phyloP scores from a whole-genome alignment of 2,113 vertebrate genomes.

The Neolamprologus hecqui region DNA sequence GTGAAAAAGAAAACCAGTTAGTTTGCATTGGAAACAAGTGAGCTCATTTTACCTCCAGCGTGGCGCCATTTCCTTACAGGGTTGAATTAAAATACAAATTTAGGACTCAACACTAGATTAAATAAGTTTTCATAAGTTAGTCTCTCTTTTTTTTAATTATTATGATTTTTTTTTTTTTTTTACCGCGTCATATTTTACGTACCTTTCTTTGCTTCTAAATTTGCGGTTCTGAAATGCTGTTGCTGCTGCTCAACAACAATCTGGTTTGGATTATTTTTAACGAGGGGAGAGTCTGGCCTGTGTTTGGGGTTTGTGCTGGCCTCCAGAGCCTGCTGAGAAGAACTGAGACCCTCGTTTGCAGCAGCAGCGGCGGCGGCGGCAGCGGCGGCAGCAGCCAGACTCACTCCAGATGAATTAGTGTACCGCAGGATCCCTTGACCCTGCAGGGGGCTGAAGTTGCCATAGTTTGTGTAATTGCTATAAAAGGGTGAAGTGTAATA shows the following conservation, averaged over 20 bases:
- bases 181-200: conserved; percentile 58
- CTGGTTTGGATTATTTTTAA: conserved; percentile 81
- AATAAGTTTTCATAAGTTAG: background rate
- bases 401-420: conserved; percentile 75
- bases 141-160: background rate
- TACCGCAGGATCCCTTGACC: conserved; percentile 94
- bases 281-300: conserved; percentile 76
- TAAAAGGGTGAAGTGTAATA: conserved; percentile 99
- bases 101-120: conserved; percentile 13
- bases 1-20: background rate
- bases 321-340: conserved; percentile 70
- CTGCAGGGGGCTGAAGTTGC: conserved; percentile 92
- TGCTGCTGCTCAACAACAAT: conserved; percentile 72
- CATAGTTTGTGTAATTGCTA: conserved; percentile 95
- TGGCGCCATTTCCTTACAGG: background rate
- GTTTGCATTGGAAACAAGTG: conserved; percentile 31
- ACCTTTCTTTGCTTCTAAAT: conserved; percentile 95
- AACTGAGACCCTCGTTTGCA: conserved; percentile 75
- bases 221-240: conserved; percentile 76
- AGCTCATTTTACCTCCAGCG: background rate
- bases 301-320: conserved; percentile 77
- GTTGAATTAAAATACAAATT: conserved; percentile 9
- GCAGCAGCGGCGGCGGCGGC: conserved; percentile 56
- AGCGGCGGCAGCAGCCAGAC: conserved; percentile 67
- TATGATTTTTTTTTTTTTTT: background rate